Evolutionary conservation across 1,140 invertebrate genomes (phyloP), one percentile per base, ranked within the genome.

Genomic region (Augochlora pura): DNA sequence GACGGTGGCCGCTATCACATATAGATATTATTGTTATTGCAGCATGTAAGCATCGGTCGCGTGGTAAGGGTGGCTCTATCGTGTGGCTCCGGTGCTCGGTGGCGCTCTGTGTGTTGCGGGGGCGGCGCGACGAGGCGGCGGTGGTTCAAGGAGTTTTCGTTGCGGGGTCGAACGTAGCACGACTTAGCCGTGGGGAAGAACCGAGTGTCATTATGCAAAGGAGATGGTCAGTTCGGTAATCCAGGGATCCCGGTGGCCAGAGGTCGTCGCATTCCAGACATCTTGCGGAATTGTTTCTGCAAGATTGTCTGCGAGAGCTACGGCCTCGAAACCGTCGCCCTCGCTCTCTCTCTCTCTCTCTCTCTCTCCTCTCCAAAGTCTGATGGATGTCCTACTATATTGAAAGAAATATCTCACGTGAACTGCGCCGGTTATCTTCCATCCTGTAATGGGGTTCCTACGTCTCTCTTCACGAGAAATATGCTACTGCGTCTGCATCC

Each of bases 201-300:
- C 74, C 27, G 69, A 67, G 85, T 67, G 89, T 91, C 91, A 90
- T 93, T 92, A 93, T 93, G 91, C 91, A 93, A 93, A 92, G 80
- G 81, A 91, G 91, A 92, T 92, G 91, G 92, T 92, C 92, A 92
- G 89, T 89, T 87, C 83, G 77, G 88, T 90, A 88, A 92, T 92
- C 90, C 90, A 21, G 78, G 89, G 83, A 82, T 86, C 75, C 77
- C 81, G 71, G 84, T 85, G 86, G 81, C 75, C 84, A 57, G 64
- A 76, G 85, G 88, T 89, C 87, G 88, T 80, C 90, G 87, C 89
- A 88, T 92, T 91, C 88, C 77, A 86, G 88, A 91, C 91, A 92
- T 92, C 89, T 90, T 91, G 90, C 87, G 86, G 83, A 85, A 81
- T 88, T 88, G 88, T 90, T 90, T 88, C 80, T 85, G 81, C 80